Evolutionary conservation across 2,797 vertebrate genomes (phyloP).

Genomic region (Mionectes olivaceus): DNA sequence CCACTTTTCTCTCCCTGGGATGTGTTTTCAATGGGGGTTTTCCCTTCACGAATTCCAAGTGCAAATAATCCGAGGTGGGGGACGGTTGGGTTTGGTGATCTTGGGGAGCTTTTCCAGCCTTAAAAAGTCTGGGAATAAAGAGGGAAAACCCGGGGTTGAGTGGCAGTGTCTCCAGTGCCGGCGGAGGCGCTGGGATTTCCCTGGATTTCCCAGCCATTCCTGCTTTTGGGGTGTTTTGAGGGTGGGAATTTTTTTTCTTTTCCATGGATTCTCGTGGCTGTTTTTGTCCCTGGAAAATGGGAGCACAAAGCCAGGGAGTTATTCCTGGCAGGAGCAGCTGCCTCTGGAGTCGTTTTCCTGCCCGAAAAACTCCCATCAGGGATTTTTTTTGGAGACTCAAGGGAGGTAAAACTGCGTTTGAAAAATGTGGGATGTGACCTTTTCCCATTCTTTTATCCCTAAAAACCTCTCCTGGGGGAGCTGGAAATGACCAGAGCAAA

Average conservation of each 20-base stretch:
- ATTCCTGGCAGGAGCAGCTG: background rate
- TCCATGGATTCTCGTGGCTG: background rate
- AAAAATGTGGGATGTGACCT: background rate
- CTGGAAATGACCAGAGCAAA: background rate
- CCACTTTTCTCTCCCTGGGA: background rate
- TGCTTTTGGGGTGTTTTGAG: background rate
- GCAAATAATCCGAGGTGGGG: background rate
- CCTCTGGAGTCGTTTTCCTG: background rate
- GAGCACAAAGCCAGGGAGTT: background rate
- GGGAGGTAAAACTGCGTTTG: background rate
- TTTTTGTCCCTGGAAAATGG: background rate
- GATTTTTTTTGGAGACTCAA: fast-evolving
- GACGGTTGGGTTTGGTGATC: background rate
- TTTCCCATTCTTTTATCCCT: background rate
- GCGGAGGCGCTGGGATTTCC: background rate
- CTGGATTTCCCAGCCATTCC: background rate
- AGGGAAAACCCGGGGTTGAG: background rate
- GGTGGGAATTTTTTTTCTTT: background rate
- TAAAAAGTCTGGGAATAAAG: background rate
- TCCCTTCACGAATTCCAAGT: background rate
- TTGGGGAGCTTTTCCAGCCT: background rate
- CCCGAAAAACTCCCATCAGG: fast-evolving
- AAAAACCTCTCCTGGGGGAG: background rate
- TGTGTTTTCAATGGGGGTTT: background rate
- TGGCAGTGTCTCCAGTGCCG: fast-evolving